These are phyloP conservation scores for Myotis yumanensis DNA, from an alignment of 2,113 vertebrate species.

Conservation along the genomic window DNA sequence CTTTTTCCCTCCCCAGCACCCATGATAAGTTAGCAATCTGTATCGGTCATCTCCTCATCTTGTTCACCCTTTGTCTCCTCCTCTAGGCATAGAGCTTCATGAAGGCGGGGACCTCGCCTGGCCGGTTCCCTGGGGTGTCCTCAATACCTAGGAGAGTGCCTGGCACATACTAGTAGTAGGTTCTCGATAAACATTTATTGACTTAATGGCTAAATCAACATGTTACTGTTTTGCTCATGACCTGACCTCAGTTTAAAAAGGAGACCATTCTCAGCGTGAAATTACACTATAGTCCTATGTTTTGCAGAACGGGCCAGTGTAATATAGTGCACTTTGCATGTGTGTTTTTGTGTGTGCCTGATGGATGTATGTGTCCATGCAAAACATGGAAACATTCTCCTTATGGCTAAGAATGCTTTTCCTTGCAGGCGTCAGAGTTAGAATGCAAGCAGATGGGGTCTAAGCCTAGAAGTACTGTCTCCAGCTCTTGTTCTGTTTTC, in stretches of 20 bases:
- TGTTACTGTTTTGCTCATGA: background rate
- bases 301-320: background rate
- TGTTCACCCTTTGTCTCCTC: background rate
- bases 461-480: background rate
- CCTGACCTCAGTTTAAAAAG: background rate
- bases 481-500: background rate
- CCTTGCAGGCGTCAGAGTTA: background rate
- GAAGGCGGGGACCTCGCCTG: background rate
- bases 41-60: background rate
- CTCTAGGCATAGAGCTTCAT: background rate
- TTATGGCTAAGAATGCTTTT: background rate
- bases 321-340: background rate
- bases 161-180: background rate
- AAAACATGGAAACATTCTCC: background rate
- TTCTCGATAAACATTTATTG: background rate
- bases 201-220: background rate
- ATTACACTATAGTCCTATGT: background rate
- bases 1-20: background rate
- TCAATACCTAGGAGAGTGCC: background rate
- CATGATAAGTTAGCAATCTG: background rate
- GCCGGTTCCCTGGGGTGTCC: background rate
- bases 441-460: background rate
- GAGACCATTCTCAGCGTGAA: background rate
- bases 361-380: background rate
- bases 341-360: background rate